Percentiles rank a stretch among this genome's conserved stretches.
phyloP scores from a whole-genome alignment of 1,140 invertebrate species.

The Zaprionus vittiger region DNA sequence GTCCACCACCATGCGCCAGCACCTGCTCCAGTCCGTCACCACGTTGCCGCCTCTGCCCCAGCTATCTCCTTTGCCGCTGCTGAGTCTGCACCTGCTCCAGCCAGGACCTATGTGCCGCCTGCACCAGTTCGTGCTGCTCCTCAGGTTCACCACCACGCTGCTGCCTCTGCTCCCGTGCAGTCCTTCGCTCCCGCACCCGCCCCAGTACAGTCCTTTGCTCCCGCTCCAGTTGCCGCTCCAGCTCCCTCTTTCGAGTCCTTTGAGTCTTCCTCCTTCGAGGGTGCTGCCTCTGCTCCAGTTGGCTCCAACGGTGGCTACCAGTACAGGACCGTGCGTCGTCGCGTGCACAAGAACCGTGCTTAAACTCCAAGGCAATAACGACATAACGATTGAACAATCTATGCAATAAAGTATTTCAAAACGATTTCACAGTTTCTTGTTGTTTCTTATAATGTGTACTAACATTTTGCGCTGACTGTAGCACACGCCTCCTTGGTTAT shows the following conservation, averaged over 20 bases:
- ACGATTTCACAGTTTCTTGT: not conserved
- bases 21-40: constrained; percentile 56
- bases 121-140: constrained; percentile 31
- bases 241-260: constrained; percentile 46
- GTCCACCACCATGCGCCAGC: constrained; percentile 38
- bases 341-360: constrained; percentile 66
- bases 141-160: constrained; percentile 12
- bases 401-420: constrained; percentile 26
- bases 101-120: constrained; percentile 19
- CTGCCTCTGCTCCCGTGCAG: constrained; percentile 30
- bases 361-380: constrained; percentile 26
- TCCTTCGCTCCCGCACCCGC: constrained; percentile 54
- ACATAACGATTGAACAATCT: not conserved
- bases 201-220: constrained; percentile 30
- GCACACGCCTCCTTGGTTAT: constrained; percentile 9
- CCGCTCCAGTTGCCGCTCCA: constrained; percentile 49
- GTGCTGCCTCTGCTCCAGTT: constrained; percentile 58
- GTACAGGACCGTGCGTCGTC: constrained; percentile 71
- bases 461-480: constrained; percentile 6
- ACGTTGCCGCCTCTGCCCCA: constrained; percentile 44
- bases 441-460: not conserved
- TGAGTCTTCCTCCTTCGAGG: constrained; percentile 40
- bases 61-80: constrained; percentile 25
- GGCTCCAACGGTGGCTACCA: constrained; percentile 47
- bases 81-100: constrained; percentile 24